Base-by-base conservation (phyloP, 2,888 invertebrate genomes). In the Drosophila sordidapex region DNA sequence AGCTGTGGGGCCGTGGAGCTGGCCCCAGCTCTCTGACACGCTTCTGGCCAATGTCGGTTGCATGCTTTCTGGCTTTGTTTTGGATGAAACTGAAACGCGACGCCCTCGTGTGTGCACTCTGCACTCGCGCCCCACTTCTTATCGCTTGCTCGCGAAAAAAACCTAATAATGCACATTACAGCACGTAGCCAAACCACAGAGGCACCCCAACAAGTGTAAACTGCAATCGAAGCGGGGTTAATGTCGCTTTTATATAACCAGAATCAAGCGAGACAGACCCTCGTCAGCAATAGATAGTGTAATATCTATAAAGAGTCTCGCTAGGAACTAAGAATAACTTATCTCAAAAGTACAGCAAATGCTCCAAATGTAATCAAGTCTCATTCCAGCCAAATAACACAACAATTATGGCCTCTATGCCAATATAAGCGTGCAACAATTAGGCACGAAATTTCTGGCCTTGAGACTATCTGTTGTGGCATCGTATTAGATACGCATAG, bases 31-130 rank as follows among this genome's bases (percentile, higher is more conserved):
- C 61, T 52, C 51, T 72, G 84, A 79, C 85, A 85, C 85, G 85
- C 89, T 87, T 89, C 74, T 76, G 77, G 60, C 75, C 87, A 89
- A 89, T 85, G 85, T 73, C 89, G 87, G 75, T 73, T 74, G 77
- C 76, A 76, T 82, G 74, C 40, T 58, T 49, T n/a, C 38, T 15
- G 46, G 67, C 64, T 74, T 72, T 79, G 66, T 66, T 69, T 64
- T 78, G 65, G 74, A 33, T 64, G 61, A n/a, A 61, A 58, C 48
- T 35, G 78, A 51, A 66, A 74, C 77, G 64, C 68, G 76, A 71
- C 70, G 70, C 84, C 68, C 70, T 65, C 77, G 74, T 68, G 59
- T 80, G 15, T 51, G 74, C 76, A 78, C 73, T 76, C 73, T 63
- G 60, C 68, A 63, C 38, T 56, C 13, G 85, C 74, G 83, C 53